A percentile compares a stretch with the other conserved stretches of the same genome.
phyloP scores from a whole-genome alignment of 1,140 invertebrate species.

The Drosophila pallidifrons region DNA sequence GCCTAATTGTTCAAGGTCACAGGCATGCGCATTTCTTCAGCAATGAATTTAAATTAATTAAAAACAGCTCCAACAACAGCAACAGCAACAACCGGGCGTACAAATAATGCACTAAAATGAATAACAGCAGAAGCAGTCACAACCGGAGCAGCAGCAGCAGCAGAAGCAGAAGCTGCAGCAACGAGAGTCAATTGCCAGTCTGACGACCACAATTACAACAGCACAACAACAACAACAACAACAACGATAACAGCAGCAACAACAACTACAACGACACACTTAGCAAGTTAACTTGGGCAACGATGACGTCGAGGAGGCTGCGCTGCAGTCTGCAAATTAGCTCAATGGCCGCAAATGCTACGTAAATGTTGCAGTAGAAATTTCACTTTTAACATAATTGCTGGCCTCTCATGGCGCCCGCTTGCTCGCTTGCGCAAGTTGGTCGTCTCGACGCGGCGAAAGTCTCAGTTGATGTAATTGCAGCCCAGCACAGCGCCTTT shows the following conservation, averaged over 20 bases:
- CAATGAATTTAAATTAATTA: slow-evolving; percentile 77
- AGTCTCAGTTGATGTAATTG: slow-evolving; percentile 56
- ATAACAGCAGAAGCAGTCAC: slow-evolving; percentile 29
- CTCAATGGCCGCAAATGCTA: slow-evolving; percentile 56
- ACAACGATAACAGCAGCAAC: slow-evolving; percentile 16
- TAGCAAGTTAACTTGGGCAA: slow-evolving; percentile 30
- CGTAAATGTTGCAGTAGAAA: slow-evolving; percentile 30
- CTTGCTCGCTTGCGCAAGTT: slow-evolving; percentile 19
- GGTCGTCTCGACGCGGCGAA: slow-evolving; percentile 21
- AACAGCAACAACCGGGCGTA: slow-evolving; percentile 34
- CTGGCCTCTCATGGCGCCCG: neutral
- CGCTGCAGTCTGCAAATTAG: slow-evolving; percentile 52
- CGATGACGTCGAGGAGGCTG: slow-evolving; percentile 21
- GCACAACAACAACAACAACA: slow-evolving; percentile 26
- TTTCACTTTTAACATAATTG: slow-evolving; percentile 60
- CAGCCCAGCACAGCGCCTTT: slow-evolving; percentile 21
- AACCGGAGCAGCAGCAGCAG: slow-evolving; percentile 14
- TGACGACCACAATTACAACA: slow-evolving; percentile 31
- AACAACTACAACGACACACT: slow-evolving; percentile 12
- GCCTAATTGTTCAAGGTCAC: slow-evolving; percentile 79
- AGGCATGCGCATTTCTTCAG: slow-evolving; percentile 75
- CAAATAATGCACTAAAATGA: slow-evolving; percentile 56
- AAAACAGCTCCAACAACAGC: slow-evolving; percentile 53
- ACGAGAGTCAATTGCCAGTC: slow-evolving; percentile 15
- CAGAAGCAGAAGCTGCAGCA: slow-evolving; percentile 18